A percentile compares a stretch with the other conserved stretches of the same genome.
Conservation (phyloP, 2,888 invertebrate species). For the Eristalinus sepulchralis region DNA sequence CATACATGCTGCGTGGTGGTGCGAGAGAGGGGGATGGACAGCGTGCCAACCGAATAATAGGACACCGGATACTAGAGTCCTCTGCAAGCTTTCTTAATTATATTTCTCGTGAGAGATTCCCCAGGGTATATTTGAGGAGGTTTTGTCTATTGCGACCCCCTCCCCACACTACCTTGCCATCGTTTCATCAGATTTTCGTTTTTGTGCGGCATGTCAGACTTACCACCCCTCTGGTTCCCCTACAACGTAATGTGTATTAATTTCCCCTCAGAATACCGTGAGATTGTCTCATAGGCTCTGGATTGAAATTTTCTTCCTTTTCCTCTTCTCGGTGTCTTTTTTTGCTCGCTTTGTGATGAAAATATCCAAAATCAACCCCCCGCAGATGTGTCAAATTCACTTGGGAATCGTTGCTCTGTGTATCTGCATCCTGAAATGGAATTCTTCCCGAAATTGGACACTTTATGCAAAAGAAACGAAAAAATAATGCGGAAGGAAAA, state of each 20-base stretch:
- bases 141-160: slow-evolving; percentile 30
- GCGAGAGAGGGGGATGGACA: background rate
- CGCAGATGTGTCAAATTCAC: slow-evolving; percentile 12
- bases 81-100: slow-evolving; percentile 39
- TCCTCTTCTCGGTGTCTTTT: background rate
- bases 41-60: slow-evolving; percentile 2
- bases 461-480: slow-evolving; percentile 7
- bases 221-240: background rate
- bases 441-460: slow-evolving; percentile 24
- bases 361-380: slow-evolving; percentile 14
- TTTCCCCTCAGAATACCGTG: slow-evolving; percentile 42
- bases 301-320: background rate
- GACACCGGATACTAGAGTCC: background rate
- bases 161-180: background rate
- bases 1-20: background rate
- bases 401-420: background rate
- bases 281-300: background rate
- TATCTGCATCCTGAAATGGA: slow-evolving; percentile 19
- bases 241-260: slow-evolving; percentile 40
- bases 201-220: background rate
- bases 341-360: background rate
- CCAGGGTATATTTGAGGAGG: slow-evolving; percentile 44
- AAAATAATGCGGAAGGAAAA: background rate
- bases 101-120: slow-evolving; percentile 38
- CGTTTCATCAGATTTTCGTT: slow-evolving; percentile 24